Percentiles rank a stretch among this genome's conserved stretches.
Conservation (phyloP, 64 coral and sea anemone genomes). For the Montipora efflorescens region DNA sequence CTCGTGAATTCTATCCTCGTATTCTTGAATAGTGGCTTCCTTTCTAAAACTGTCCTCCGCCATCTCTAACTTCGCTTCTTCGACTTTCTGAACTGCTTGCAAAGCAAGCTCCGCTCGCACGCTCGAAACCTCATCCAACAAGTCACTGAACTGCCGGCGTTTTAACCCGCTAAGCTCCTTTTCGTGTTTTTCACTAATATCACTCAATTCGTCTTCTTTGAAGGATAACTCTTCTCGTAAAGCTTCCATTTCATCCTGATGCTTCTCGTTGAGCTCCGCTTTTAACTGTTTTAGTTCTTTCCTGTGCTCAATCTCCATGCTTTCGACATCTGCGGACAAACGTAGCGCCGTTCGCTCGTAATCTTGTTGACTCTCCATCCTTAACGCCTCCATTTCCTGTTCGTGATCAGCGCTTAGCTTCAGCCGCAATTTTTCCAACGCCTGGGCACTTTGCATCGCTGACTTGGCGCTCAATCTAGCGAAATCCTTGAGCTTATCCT, state of each 20-base stretch:
- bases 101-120: conserved; percentile 91
- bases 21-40: conserved; percentile 31
- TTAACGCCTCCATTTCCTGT: conserved; percentile 85
- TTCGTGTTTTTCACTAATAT: conserved; percentile 40
- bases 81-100: conserved; percentile 86
- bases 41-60: conserved; percentile 61
- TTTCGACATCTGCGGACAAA: conserved; percentile 79
- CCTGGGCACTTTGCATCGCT: conserved; percentile 83
- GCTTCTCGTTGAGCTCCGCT: conserved; percentile 67
- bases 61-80: conserved; percentile 74
- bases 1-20: conserved; percentile 70
- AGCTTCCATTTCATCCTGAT: conserved; percentile 75
- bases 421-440: conserved; percentile 77
- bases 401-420: conserved; percentile 74
- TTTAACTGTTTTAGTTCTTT: conserved; percentile 74
- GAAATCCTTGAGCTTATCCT: conserved; percentile 79
- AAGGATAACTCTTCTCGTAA: conserved; percentile 48
- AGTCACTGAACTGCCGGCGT: conserved; percentile 79
- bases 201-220: conserved; percentile 63
- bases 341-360: conserved; percentile 82
- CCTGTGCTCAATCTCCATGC: conserved; percentile 78
- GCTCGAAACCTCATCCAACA: conserved; percentile 90
- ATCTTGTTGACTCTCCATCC: conserved; percentile 92
- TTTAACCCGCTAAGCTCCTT: conserved; percentile 51
- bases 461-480: conserved; percentile 82